These are phyloP conservation scores for Drosophila affinis DNA, from an alignment of 2,888 invertebrate genomes.

Conservation along the genomic window DNA sequence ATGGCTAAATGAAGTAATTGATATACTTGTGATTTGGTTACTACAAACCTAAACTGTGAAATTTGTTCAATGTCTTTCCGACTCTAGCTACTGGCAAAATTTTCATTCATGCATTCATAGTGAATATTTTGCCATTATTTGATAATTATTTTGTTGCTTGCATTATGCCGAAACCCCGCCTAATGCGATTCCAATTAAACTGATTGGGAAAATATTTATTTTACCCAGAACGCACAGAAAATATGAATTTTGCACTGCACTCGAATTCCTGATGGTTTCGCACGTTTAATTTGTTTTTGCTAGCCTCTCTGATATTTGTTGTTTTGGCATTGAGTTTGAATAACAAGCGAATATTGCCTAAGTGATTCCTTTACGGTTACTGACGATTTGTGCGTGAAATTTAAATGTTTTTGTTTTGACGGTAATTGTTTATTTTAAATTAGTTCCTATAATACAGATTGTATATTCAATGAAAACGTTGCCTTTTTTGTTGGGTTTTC, in stretches of 20 bases:
- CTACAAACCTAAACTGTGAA: background rate
- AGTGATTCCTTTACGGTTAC: background rate
- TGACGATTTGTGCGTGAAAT: background rate
- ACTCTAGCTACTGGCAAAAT: background rate
- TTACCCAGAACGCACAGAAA: background rate
- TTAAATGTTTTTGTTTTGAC: background rate
- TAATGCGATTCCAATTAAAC: background rate
- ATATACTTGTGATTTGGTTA: background rate
- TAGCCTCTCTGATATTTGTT: background rate
- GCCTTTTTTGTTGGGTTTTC: background rate
- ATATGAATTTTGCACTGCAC: background rate
- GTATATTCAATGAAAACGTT: background rate
- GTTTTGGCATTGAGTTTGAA: background rate
- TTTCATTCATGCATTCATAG: too few species aligned
- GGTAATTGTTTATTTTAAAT: background rate
- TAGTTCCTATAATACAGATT: background rate
- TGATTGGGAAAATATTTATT: background rate
- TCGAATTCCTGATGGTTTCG: background rate
- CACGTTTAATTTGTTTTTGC: background rate
- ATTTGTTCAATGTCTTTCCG: background rate
- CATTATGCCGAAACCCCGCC: background rate
- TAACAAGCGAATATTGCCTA: background rate
- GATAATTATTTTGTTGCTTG: background rate
- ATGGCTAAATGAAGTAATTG: background rate
- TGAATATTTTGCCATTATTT: background rate